Evolutionary conservation across 2,797 vertebrate species (phyloP).

Genomic region (Lacerta viridis): DNA sequence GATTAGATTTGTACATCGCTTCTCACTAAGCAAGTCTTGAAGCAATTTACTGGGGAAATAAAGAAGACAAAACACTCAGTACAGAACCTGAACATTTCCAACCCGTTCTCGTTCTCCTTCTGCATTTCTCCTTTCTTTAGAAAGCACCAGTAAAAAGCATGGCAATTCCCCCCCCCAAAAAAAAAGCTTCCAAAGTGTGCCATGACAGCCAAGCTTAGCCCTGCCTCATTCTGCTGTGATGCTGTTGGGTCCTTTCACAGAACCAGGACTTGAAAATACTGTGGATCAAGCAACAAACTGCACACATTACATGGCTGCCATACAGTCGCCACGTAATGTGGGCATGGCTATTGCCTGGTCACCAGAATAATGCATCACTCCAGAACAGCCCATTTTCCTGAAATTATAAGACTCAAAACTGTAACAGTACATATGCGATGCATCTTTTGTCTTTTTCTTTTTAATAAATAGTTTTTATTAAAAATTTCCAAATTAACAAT

Average conservation of each 20-base stretch:
- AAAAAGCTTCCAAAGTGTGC: neutral
- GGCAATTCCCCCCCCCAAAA: neutral
- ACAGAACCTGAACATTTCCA: neutral
- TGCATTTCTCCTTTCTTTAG: neutral
- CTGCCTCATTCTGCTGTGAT: neutral
- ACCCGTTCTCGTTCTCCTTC: neutral
- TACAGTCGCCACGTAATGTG: neutral
- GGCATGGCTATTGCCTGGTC: neutral
- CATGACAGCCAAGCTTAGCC: neutral
- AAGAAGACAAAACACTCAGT: too few relatives aligned
- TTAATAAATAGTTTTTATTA: too few relatives aligned
- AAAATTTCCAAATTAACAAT: too few relatives aligned
- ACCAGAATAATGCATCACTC: neutral
- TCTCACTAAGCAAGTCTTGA: too few relatives aligned
- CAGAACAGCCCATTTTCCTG: neutral
- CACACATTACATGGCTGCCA: neutral
- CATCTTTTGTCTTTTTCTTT: too few relatives aligned
- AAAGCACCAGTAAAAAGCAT: neutral
- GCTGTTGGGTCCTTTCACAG: neutral
- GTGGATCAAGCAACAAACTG: neutral
- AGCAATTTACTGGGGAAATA: too few relatives aligned
- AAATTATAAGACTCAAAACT: neutral
- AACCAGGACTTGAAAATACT: neutral
- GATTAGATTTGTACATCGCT: too few relatives aligned
- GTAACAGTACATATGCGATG: neutral